Evolutionary conservation across 2,888 invertebrate genomes (phyloP), one percentile per base, ranked within the genome.

Genomic region (Ecdyonurus torrentis): DNA sequence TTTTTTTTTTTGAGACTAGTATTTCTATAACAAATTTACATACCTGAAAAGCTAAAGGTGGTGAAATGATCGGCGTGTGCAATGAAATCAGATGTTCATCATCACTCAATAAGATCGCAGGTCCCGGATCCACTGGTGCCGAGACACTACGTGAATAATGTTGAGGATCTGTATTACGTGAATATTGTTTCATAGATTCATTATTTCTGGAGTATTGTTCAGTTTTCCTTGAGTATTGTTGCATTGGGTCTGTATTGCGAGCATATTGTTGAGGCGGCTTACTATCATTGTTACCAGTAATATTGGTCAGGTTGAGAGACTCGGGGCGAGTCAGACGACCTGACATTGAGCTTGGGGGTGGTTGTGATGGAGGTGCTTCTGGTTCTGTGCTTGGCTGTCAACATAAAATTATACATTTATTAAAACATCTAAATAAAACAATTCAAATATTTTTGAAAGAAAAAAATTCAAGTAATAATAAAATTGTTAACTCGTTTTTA

Each of bases 1-100:
- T n/a, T n/a, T n/a, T n/a, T n/a, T n/a, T 60, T 58, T 69, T 65
- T 63, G 69, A 69, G n/a, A 68, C 67, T 59, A 65, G 69, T 60
- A 66, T 68, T 0, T 72, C 70, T 67, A 75, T 74, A 67, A 84
- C 37, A 37, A 10, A 37, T 37, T 5, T 10, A 15, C 15, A 15
- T 37, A 37, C 84, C 70, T 85, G 85, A 71, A 85, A 85, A 10
- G 84, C 85, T 10, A 83, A 84, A 1, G 85, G 85, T 10, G 85
- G 85, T 19, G 85, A 85, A 59, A 85, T 80, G 64, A 85, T 85
- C 5, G 85, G 85, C 1, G 84, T 85, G 18, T 83, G 75, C n/a
- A 83, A 82, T 1, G 84, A 83, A 37, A 83, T 83, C 1, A 77
- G 75, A 2, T 71, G 71, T n/a, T 71, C 68, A 5, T 37, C 37